Base-by-base conservation (phyloP, 1,140 invertebrate species). In the Drosophila ficusphila region DNA sequence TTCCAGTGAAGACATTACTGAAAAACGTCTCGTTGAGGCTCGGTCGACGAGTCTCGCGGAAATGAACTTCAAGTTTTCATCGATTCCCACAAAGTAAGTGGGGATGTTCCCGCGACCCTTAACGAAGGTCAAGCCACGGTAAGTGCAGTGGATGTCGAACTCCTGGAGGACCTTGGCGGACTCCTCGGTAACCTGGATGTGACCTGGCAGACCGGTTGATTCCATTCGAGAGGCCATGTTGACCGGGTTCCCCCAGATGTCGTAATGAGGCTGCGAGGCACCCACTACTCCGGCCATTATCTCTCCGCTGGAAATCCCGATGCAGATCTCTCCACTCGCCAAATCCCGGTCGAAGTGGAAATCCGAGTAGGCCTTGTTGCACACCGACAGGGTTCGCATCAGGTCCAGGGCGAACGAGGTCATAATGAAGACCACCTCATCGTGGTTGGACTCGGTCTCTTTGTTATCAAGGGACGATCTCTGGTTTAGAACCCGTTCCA, bases 191-290 rank as follows among this genome's bases (percentile, higher is more conserved):
- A 96, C 94, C 90, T 97, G 96, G 79, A 98, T 97, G 85, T 94
- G 93, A 34, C 96, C 96, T n/a, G 94, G 92, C 69, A 94, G 91
- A n/a, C 97, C 97, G 0, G 95, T 96, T 0, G 95, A 96, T 71
- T 98, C 96, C 96, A 98, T 98, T 70, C 98, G 93, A 4, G 97
- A 98, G 1, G 97, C 97, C 93, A 99, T 96, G 92, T 99, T 99
- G 0, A 98, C 97, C 1, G 97, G 95, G 92, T 98, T 96, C 0
- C 97, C 97, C 97, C 97, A 98, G 75, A 98, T 97, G 91, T 98
- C 91, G 27, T 91, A 91, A 8, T 97, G 93, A 0, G 97, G 97
- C 85, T 98, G 98, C n/a, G 95, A 94, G 0, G 96, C 95, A 0
- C 97, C 97, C 2, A 98, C 96, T n/a, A 62, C 46, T 23, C 57